Evolutionary conservation across 2,797 vertebrate species (phyloP), one percentile per base, ranked within the genome.

Genomic region (Diplodus sargus): DNA sequence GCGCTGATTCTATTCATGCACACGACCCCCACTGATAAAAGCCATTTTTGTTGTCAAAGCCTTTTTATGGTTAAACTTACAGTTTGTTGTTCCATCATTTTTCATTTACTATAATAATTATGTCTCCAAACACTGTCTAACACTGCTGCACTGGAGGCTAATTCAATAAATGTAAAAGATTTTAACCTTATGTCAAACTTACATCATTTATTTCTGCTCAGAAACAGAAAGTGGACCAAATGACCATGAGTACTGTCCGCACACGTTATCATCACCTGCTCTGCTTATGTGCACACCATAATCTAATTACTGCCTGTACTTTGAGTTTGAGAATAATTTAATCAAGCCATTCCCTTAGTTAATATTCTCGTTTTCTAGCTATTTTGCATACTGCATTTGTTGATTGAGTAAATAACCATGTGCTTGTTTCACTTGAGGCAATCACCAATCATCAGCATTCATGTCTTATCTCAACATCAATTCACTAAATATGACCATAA

Each of bases 391-490:
- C 22, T 45, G 52, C 20, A 53, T 64, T 76, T 83, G 72, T 83
- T 76, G 78, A 78, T 8, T 9, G 54, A 81, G 23, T 76, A 80
- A 73, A 83, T 80, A 78, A 75, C 54, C 34, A 66, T 54, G 45
- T 39, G 5, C 18, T 64, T 34, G 68, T 86, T 78, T 78, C 39
- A 43, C 76, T 56, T 3, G 51, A 81, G 74, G 79, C 54, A 49
- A 82, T 78, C 76, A 72, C 7, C n/a, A 63, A 56, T 81, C 45
- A 80, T 89, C 72, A 85, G 63, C 74, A 84, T 81, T 25, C 66
- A 80, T 10, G 56, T 66, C 75, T 78, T 75, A 76, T 78, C n/a
- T 0, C 20, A 3, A 61, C 25, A 79, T 86, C 54, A 30, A 22
- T 83, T 83, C 20, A 23, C n/a, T 25, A 48, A 82, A 78, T 83